Evolutionary conservation across 2,888 invertebrate species (phyloP).

Genomic region (Eupeodes latifasciatus): DNA sequence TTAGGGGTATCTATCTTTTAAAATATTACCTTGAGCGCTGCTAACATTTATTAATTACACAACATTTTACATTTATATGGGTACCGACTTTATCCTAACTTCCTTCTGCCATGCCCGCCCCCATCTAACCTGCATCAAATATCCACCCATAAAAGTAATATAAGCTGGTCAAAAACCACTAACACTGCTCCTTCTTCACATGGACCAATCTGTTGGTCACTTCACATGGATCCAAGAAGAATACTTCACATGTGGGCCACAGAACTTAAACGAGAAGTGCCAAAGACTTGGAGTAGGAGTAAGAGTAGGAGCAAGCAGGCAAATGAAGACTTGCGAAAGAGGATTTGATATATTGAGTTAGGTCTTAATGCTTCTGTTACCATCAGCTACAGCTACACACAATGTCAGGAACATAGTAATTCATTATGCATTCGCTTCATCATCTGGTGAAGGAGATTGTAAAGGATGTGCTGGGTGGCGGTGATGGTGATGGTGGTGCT

Average conservation of each 20-base stretch:
- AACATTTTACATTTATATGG: slow-evolving; percentile 9
- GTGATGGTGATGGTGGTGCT: slow-evolving; percentile 25
- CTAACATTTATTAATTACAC: slow-evolving; percentile 66
- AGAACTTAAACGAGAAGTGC: neutral
- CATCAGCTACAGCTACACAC: slow-evolving; percentile 41
- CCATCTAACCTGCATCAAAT: neutral
- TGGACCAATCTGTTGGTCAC: slow-evolving; percentile 55
- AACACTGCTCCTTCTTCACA: slow-evolving; percentile 8
- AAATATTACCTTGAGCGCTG: slow-evolving; percentile 53
- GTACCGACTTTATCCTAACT: neutral
- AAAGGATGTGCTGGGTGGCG: neutral
- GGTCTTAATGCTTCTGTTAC: slow-evolving; percentile 32
- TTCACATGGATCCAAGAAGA: slow-evolving; percentile 38
- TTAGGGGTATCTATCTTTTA: slow-evolving; percentile 40
- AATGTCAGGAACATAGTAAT: slow-evolving; percentile 67
- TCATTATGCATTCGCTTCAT: slow-evolving; percentile 72
- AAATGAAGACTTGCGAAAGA: slow-evolving; percentile 63
- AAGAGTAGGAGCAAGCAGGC: slow-evolving; percentile 4
- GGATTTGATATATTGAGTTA: slow-evolving; percentile 67
- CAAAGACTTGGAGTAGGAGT: neutral
- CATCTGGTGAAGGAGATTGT: slow-evolving; percentile 42
- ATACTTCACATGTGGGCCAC: slow-evolving; percentile 32
- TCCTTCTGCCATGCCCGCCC: neutral
- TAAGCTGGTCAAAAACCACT: slow-evolving; percentile 30
- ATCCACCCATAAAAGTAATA: neutral